Base-by-base conservation (phyloP, 2,888 invertebrate species). In the Habroteleia sp. region DNA sequence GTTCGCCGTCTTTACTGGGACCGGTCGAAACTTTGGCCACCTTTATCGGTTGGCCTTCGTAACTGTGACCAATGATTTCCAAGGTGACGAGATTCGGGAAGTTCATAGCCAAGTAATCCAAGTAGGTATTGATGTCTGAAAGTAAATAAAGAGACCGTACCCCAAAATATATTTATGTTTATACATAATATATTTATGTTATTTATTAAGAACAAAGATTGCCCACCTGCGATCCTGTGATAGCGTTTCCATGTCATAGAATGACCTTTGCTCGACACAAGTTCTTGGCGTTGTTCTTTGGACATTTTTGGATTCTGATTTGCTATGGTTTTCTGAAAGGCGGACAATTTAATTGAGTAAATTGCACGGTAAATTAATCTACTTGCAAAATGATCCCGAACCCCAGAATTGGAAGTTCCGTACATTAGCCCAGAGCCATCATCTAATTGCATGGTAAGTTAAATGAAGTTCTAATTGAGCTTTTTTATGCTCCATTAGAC, bases 191-290 rank as follows among this genome's bases (percentile, higher is more conserved):
- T n/a, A n/a, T n/a, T n/a, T n/a, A n/a, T n/a, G n/a, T n/a, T n/a
- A n/a, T n/a, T n/a, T n/a, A n/a, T n/a, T n/a, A n/a, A n/a, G n/a
- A n/a, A n/a, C n/a, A n/a, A n/a, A n/a, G n/a, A 20, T 14, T 13
- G 39, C 60, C 73, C 79, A 90, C 90, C 90, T 69, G 84, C 91
- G 81, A 93, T 93, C 52, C 93, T 91, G 81, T 94, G 93, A 82
- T 94, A 94, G 39, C 93, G 90, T 50, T 92, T 90, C 94, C 94
- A 94, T 0, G 93, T 93, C 91, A 93, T 90, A 0, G 92, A 91
- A 79, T 93, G 93, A 0, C 92, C 92, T 66, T 91, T 90, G 16
- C 88, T 83, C 14, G 90, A 91, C 74, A 92, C 91, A 41, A 92
- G 82, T 80, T 92, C 92, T 6, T 91, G 84, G 65, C 92, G 89